Conservation (phyloP, 37 sponge, comb jelly and placozoan genomes). For the Trichoplax adhaerens region DNA sequence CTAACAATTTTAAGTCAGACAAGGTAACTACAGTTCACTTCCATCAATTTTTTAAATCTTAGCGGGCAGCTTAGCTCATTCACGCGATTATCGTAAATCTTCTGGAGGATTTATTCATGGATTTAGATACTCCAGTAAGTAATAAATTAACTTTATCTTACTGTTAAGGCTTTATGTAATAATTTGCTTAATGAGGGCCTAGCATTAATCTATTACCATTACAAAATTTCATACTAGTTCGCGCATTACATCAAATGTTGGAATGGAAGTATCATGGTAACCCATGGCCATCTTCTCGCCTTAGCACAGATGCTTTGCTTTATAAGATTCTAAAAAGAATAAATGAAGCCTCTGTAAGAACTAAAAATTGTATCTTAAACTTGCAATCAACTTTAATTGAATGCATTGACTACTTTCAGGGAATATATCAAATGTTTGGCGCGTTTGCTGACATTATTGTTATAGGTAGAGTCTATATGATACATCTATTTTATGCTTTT, state of each 20-base stretch:
- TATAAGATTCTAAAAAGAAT: constrained; percentile 54
- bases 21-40: neutral
- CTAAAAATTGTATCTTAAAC: neutral
- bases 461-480: constrained; percentile 23
- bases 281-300: constrained; percentile 59
- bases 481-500: neutral
- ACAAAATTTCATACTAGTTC: neutral
- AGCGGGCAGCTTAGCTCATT: constrained; percentile 68
- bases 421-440: constrained; percentile 83
- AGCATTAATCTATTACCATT: too few species aligned
- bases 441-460: constrained; percentile 51
- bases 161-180: too few species aligned
- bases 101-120: constrained; percentile 99
- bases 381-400: neutral
- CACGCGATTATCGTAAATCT: constrained; percentile 59
- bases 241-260: constrained; percentile 50
- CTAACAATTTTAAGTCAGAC: neutral
- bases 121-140: constrained; percentile 49
- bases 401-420: constrained; percentile 20
- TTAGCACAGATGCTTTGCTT: constrained; percentile 28
- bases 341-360: constrained; percentile 79
- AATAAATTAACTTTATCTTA: too few species aligned
- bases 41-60: neutral
- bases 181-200: too few species aligned
- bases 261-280: constrained; percentile 64